Conservation (phyloP, 2,888 invertebrate species). For the Tetragonisca angustula region DNA sequence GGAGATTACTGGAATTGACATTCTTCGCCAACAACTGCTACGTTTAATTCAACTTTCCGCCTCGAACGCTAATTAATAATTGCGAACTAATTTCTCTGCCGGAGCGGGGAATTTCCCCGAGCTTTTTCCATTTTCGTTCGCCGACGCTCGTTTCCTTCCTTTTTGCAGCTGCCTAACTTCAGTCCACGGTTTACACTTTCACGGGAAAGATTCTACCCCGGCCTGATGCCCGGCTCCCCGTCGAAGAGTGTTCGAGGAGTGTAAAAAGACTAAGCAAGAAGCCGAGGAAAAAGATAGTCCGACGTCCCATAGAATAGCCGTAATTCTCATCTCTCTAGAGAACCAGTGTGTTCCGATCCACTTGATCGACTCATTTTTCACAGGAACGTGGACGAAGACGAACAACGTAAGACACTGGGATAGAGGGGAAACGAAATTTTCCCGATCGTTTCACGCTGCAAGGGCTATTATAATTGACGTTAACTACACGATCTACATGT, state of each 20-base stretch:
- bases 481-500: no score
- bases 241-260: neutral
- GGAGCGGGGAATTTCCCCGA: neutral
- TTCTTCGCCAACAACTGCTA: no score
- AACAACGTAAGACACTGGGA: constrained; percentile 43
- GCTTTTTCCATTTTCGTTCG: neutral
- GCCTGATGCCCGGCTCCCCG: neutral
- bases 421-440: constrained; percentile 21
- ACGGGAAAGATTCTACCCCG: constrained; percentile 24
- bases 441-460: neutral
- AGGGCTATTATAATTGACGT: no score
- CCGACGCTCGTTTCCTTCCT: no score
- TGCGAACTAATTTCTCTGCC: neutral
- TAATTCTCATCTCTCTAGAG: constrained; percentile 57
- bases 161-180: constrained; percentile 3
- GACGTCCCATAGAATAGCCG: constrained; percentile 56
- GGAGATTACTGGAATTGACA: no score
- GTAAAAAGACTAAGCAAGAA: constrained; percentile 36
- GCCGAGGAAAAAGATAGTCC: constrained; percentile 44
- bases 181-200: constrained; percentile 40
- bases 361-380: constrained; percentile 62
- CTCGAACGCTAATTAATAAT: neutral
- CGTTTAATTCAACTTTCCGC: no score
- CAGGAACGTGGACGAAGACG: constrained; percentile 34
- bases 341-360: constrained; percentile 59